Conservation (phyloP, 1,140 invertebrate genomes). For the Formica selysi region DNA sequence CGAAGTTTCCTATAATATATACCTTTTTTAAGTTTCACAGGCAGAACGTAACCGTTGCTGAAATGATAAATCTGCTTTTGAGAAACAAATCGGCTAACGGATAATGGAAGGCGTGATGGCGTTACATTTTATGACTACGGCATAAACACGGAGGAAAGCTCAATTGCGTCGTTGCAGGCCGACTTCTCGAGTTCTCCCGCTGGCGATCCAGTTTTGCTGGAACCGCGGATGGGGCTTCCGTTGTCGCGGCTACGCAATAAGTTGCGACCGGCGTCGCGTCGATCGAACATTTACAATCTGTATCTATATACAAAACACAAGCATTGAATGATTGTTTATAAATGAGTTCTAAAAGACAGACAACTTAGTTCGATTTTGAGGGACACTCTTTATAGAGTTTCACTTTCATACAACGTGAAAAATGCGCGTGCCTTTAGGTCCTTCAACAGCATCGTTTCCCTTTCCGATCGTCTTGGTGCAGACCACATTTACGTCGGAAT, state of each 20-base stretch:
- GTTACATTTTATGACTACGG: constrained; percentile 71
- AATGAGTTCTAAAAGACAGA: background rate
- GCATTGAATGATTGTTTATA: background rate
- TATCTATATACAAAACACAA: constrained; percentile 14
- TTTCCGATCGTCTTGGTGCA: background rate
- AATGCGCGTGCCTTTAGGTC: constrained; percentile 17
- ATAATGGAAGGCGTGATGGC: background rate
- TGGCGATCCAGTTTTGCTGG: constrained; percentile 3
- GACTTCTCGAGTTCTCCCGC: constrained; percentile 43
- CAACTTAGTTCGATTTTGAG: background rate
- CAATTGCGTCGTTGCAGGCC: constrained; percentile 5
- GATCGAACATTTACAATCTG: constrained; percentile 48
- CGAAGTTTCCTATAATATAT: background rate
- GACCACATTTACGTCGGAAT: constrained; percentile 1
- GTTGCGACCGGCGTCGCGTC: background rate
- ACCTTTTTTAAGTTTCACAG: constrained; percentile 65
- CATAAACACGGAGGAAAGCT: constrained; percentile 64
- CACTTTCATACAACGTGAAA: background rate
- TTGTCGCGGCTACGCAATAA: constrained; percentile 5
- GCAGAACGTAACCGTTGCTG: constrained; percentile 65
- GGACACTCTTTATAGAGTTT: background rate
- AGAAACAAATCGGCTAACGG: constrained; percentile 33
- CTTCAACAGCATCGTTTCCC: background rate
- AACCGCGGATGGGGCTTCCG: constrained; percentile 3
- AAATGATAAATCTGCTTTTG: constrained; percentile 40